A percentile compares a stretch with the other conserved stretches of the same genome.
phyloP scores from a whole-genome alignment of 2,113 vertebrate species.

The Tautogolabrus adspersus region DNA sequence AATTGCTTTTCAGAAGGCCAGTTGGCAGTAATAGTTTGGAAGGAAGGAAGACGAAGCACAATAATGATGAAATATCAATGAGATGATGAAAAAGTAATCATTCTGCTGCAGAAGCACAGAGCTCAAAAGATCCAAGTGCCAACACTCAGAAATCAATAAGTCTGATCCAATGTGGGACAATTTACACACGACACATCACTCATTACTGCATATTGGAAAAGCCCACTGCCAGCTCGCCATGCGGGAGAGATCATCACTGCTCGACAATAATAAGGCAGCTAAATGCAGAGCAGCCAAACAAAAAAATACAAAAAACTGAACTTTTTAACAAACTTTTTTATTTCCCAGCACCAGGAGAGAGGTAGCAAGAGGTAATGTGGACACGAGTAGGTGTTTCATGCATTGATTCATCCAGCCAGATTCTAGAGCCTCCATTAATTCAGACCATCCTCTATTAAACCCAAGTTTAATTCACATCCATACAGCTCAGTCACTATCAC shows the following conservation, averaged over 20 bases:
- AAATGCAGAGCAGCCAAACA: conserved; percentile 45
- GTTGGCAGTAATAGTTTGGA: conserved; percentile 69
- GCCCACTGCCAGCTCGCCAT: conserved; percentile 58
- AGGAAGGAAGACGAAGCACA: conserved; percentile 55
- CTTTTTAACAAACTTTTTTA: conserved; percentile 33
- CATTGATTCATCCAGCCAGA: conserved; percentile 44
- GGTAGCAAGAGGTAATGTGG: background rate
- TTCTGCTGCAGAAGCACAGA: conserved; percentile 59
- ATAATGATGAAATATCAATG: conserved; percentile 83
- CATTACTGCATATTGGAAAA: conserved; percentile 76
- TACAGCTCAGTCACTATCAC: conserved; percentile 3
- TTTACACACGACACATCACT: conserved; percentile 78
- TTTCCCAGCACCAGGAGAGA: conserved; percentile 6
- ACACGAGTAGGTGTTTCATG: conserved; percentile 17
- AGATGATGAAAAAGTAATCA: conserved; percentile 83
- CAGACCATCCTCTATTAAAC: conserved; percentile 34
- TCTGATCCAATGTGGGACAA: conserved; percentile 80
- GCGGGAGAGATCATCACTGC: conserved; percentile 41
- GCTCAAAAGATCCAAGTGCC: conserved; percentile 71
- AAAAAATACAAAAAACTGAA: conserved; percentile 24
- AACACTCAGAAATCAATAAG: conserved; percentile 81
- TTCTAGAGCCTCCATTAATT: conserved; percentile 40
- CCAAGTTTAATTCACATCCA: conserved; percentile 43
- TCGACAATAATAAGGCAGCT: conserved; percentile 52
- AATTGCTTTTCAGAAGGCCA: conserved; percentile 72